Percentiles rank a stretch among this genome's conserved stretches.
phyloP scores from a whole-genome alignment of 2,797 vertebrate species.

The Hypotaenidia okinawae region DNA sequence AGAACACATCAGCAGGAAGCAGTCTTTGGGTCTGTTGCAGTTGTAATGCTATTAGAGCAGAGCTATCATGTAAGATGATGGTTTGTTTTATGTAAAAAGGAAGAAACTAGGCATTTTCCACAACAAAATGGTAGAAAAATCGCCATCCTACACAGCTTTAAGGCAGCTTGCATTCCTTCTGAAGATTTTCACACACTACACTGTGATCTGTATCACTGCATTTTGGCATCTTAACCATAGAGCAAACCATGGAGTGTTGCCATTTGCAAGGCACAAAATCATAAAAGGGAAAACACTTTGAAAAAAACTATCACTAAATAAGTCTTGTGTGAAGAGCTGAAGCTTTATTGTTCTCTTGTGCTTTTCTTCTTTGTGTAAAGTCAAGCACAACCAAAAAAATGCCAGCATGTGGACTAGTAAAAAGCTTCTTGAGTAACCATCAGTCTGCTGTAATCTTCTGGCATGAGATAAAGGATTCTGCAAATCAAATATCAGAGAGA shows the following conservation, averaged over 20 bases:
- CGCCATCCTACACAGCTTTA: neutral
- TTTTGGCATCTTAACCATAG: slow-evolving; percentile 12
- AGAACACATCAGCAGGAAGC: neutral
- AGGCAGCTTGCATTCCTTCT: slow-evolving; percentile 22
- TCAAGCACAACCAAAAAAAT: slow-evolving; percentile 30
- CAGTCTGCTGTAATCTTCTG: slow-evolving; percentile 5
- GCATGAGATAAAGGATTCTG: neutral
- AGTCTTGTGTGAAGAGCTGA: neutral
- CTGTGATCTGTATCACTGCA: neutral
- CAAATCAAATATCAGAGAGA: neutral
- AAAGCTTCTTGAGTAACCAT: slow-evolving; percentile 23
- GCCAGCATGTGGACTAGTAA: slow-evolving; percentile 52
- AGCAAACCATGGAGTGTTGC: neutral
- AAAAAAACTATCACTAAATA: slow-evolving; percentile 23
- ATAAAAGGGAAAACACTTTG: neutral
- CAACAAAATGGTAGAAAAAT: neutral
- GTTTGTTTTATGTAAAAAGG: neutral
- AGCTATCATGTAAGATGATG: neutral
- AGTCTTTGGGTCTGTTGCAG: neutral
- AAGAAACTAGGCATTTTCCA: neutral
- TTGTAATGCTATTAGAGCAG: neutral
- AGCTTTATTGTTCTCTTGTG: neutral
- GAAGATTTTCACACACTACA: neutral
- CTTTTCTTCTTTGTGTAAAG: slow-evolving; percentile 32
- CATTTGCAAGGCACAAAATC: neutral